These are phyloP conservation scores for Nibea coibor DNA, from an alignment of 2,113 vertebrate genomes.

Conservation along the genomic window DNA sequence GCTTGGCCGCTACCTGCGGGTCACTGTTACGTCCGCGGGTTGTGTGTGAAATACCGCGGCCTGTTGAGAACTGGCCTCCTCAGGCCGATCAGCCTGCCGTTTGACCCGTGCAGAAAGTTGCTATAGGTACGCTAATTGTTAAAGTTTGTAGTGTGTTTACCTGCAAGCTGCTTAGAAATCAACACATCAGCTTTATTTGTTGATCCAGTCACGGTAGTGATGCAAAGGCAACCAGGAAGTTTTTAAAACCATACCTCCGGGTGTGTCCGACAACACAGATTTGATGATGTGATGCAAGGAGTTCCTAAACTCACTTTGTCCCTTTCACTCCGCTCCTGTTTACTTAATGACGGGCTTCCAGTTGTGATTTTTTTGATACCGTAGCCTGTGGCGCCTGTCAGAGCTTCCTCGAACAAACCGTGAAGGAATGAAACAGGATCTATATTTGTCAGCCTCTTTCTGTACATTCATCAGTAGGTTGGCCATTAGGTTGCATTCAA, in stretches of 20 bases:
- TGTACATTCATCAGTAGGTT: not conserved
- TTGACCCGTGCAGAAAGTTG: constrained; percentile 39
- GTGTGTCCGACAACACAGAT: not conserved
- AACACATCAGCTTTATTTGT: not conserved
- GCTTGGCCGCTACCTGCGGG: constrained; percentile 54
- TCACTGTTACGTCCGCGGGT: constrained; percentile 45
- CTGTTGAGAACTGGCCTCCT: constrained; percentile 35
- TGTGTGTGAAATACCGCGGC: constrained; percentile 63
- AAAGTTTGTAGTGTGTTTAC: constrained; percentile 22
- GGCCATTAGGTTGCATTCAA: not conserved
- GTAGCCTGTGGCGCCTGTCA: not conserved
- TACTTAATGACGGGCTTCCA: not conserved
- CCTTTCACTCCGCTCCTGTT: not conserved
- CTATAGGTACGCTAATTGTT: constrained; percentile 56
- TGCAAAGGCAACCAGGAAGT: not conserved
- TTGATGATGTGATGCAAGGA: not conserved
- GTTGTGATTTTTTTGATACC: not conserved
- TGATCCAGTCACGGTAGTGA: not conserved
- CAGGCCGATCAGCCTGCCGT: constrained; percentile 31
- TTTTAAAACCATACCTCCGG: not conserved
- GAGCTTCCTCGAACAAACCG: not conserved
- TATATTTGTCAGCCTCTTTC: not conserved
- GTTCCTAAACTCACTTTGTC: not conserved
- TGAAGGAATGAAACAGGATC: not conserved
- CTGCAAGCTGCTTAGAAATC: not conserved